Conservation (phyloP, 2,797 vertebrate species). For the Silurus aristotelis region DNA sequence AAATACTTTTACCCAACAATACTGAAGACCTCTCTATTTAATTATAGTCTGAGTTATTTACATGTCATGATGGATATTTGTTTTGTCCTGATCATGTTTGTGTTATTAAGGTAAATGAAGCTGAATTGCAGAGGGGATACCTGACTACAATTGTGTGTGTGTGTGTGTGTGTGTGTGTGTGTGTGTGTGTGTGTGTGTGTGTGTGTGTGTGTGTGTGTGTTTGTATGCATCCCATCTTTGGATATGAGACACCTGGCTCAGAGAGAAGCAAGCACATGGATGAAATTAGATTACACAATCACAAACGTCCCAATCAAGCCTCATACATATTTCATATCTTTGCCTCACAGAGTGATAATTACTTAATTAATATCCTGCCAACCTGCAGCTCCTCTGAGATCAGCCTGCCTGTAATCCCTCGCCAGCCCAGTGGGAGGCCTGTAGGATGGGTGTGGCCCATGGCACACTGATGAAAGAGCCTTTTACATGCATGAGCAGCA, state of each 20-base stretch:
- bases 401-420: slow-evolving; percentile 69
- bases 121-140: slow-evolving; percentile 29
- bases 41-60: slow-evolving; percentile 19
- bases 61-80: slow-evolving; percentile 34
- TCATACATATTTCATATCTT: slow-evolving; percentile 79
- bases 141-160: slow-evolving; percentile 31
- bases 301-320: slow-evolving; percentile 76
- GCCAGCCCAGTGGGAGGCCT: slow-evolving; percentile 44
- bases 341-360: slow-evolving; percentile 74
- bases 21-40: not conserved
- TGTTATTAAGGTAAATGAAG: slow-evolving; percentile 34
- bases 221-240: slow-evolving; percentile 28
- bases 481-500: slow-evolving; percentile 32
- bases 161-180: slow-evolving; percentile 25
- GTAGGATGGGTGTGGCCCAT: slow-evolving; percentile 42
- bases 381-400: slow-evolving; percentile 69
- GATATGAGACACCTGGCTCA: slow-evolving; percentile 64
- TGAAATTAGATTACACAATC: slow-evolving; percentile 81
- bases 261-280: slow-evolving; percentile 55
- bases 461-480: slow-evolving; percentile 33
- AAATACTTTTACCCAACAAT: slow-evolving; percentile 12
- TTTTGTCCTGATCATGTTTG: slow-evolving; percentile 23
- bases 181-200: slow-evolving; percentile 14
- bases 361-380: slow-evolving; percentile 81
- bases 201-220: slow-evolving; percentile 20